phyloP scores from a whole-genome alignment of 2,797 vertebrate genomes.

The Jordanella pulchra region DNA sequence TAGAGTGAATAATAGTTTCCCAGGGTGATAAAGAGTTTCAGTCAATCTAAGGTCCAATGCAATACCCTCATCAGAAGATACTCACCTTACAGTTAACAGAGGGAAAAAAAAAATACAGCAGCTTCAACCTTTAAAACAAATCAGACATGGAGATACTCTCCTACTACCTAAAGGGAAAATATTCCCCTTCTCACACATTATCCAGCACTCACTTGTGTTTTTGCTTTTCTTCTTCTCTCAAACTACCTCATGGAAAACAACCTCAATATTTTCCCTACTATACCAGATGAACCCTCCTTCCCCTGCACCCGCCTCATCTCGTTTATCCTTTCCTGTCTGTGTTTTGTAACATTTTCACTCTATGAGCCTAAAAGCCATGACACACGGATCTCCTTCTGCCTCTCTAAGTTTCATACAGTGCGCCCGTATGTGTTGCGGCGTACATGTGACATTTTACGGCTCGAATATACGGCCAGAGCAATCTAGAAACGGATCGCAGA shows the following conservation, averaged over 20 bases:
- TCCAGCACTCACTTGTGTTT: conserved; percentile 44
- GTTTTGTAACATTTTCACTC: conserved; percentile 22
- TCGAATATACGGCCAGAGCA: conserved; percentile 33
- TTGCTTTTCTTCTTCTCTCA: conserved; percentile 29
- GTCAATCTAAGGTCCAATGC: neutral
- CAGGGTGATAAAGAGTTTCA: neutral
- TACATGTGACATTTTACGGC: conserved; percentile 10
- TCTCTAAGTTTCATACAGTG: conserved; percentile 14
- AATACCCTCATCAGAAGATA: neutral
- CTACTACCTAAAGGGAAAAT: neutral
- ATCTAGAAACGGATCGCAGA: conserved; percentile 51
- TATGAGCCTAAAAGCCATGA: conserved; percentile 27
- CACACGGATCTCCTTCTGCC: conserved; percentile 27
- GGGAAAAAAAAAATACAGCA: neutral
- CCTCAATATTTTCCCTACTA: conserved; percentile 16
- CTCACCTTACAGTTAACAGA: neutral
- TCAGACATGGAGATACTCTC: neutral
- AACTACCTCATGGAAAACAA: conserved; percentile 26
- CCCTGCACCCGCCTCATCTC: neutral
- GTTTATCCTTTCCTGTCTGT: conserved; percentile 1
- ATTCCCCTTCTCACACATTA: conserved; percentile 15
- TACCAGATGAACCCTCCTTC: conserved; percentile 5
- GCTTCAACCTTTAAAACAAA: neutral
- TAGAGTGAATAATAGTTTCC: neutral
- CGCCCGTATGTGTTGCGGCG: neutral